Evolutionary conservation across 2,797 vertebrate species (phyloP), one percentile per base, ranked within the genome.

Genomic region (Sebastolobus alascanus): DNA sequence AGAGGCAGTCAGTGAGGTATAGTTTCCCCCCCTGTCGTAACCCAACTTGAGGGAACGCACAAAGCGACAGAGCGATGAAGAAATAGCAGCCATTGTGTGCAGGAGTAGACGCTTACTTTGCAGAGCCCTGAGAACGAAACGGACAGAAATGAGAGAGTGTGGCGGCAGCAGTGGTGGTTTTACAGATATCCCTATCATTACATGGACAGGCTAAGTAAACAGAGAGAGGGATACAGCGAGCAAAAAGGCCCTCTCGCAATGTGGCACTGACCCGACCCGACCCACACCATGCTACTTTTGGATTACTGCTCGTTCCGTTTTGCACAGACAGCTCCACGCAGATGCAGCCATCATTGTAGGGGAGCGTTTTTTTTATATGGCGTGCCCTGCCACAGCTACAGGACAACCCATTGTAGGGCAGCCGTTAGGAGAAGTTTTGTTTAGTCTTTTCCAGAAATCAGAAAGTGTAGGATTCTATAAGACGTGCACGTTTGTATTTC

Each of bases 101-200:
- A 50, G 56, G 65, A 60, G 74, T 67, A 65, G 76, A 77, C 3
- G 3, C 54, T 66, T 68, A 74, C 73, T 80, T 68, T 71, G 68
- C 85, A 72, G 68, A 68, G 74, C 5, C 33, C 10, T 46, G 33
- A 74, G 70, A 43, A 68, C 35, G 25, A 70, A 75, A 67, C 72
- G 43, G 80, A 69, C 63, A 77, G 64, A 33, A 13, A 78, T 56
- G 79, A 76, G 66, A 77, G 74, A 43, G 38, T 14, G 76, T 50
- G 72, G 89, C 67, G 7, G 89, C 83, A 75, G 64, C 80, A 68
- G 73, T 54, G 79, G 84, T 55, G 58, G 60, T 83, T 88, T 73
- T 70, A 63, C 80, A 87, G 81, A 89, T 68, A 65, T 77, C 84
- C 85, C 91, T 92, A 73, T 93, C 89, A 94, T 94, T 93, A 93